Evolutionary conservation across 1,140 invertebrate species (phyloP), one percentile per base, ranked within the genome.

Genomic region (Drosophila subobscura): DNA sequence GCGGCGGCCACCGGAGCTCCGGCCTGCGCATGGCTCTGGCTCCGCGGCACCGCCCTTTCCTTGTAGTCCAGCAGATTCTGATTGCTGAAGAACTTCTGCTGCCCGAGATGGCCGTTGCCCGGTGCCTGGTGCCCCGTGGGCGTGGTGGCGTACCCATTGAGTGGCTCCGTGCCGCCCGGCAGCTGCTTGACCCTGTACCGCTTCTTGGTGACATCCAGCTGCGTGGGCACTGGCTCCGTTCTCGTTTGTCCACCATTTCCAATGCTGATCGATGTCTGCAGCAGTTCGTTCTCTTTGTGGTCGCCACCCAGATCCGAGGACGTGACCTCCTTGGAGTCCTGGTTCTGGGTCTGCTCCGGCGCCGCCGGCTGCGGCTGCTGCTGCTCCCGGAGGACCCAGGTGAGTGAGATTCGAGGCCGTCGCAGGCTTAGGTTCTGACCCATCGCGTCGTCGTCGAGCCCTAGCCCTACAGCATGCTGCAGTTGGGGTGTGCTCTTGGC

Each of bases 371-470:
- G 72, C 16, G 74, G 70, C 41, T 92, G 90, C 33, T 92, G 90
- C 54, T 94, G 94, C 50, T 94, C 93, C 64, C 94, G 93, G 6
- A 95, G 90, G 51, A 95, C 94, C 94, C 95, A 95, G 12, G 94
- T 95, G 42, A 95, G 90, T 42, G 94, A 95, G 86, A 95, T 94
- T 90, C 95, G 95, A 56, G 95, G 95, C 72, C 94, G 93, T 73
- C 94, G 93, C 49, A 93, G 88, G 73, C 93, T 93, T 54, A 93
- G 85, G 68, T 92, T 92, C 83, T 93, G 93, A 75, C 93, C 93
- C 93, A 93, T 93, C 65, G 75, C 83, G 57, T 46, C 46, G 27
- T 53, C 50, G 37, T 72, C 53, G 14, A 58, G 29, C 5, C 33
- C 33, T 12, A 37, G 33, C 10, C 51, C 75, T 72, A 78, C 76